These are phyloP conservation scores for Lymantria dispar DNA, from an alignment of 2,888 invertebrate genomes.

Conservation along the genomic window DNA sequence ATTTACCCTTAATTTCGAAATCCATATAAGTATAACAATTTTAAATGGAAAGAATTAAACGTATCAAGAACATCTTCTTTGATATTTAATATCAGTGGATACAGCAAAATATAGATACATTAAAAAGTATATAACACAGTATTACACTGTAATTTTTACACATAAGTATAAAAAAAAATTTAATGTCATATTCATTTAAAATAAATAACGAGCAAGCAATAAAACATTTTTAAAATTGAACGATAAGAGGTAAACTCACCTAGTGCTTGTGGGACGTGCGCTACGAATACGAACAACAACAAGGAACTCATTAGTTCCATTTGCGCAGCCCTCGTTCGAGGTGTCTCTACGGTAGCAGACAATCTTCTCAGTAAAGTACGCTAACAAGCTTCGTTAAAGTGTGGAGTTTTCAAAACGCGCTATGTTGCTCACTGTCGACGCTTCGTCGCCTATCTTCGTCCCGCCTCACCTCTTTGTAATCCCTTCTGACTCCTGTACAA, in stretches of 20 bases:
- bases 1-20: too few relatives aligned
- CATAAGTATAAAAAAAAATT: not conserved
- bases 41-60: too few relatives aligned
- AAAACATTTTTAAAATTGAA: conserved; percentile 5
- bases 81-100: too few relatives aligned
- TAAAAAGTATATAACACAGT: too few relatives aligned
- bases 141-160: too few relatives aligned
- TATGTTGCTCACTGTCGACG: conserved; percentile 37
- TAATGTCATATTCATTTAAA: not conserved
- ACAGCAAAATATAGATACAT: too few relatives aligned
- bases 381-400: conserved; percentile 77
- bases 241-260: conserved; percentile 46
- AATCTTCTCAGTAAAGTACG: conserved; percentile 68
- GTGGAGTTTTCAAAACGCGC: conserved; percentile 59
- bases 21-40: too few relatives aligned
- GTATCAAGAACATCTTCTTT: too few relatives aligned
- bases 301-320: conserved; percentile 75
- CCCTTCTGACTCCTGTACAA: conserved; percentile 42
- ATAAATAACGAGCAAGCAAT: not conserved
- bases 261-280: conserved; percentile 49
- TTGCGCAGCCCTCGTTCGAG: conserved; percentile 53
- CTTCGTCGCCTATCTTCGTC: conserved; percentile 23
- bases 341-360: conserved; percentile 65
- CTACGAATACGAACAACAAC: conserved; percentile 61
- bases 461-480: conserved; percentile 8